Evolutionary conservation across 2,113 vertebrate species (phyloP).

Genomic region (Ctenodactylus gundi): DNA sequence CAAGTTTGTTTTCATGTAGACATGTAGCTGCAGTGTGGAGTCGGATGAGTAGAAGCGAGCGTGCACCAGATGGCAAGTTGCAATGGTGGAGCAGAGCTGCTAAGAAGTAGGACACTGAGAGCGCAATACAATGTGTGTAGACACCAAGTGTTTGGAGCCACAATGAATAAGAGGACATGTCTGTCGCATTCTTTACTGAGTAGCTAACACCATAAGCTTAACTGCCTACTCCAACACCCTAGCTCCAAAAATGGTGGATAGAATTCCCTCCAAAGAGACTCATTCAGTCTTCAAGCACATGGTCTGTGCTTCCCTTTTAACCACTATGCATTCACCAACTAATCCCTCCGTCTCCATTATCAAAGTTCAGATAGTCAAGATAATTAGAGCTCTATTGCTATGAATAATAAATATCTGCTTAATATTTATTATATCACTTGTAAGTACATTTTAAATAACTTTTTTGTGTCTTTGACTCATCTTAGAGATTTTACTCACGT

Average conservation of each 20-base stretch:
- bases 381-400: neutral
- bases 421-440: neutral
- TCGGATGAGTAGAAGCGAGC: conserved; percentile 42
- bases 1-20: conserved; percentile 16
- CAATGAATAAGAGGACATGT: neutral
- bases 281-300: neutral
- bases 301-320: neutral
- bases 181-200: neutral
- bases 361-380: neutral
- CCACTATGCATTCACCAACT: neutral
- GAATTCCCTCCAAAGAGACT: neutral
- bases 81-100: conserved; percentile 3
- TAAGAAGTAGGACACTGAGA: neutral
- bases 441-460: neutral
- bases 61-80: conserved; percentile 51
- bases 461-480: neutral
- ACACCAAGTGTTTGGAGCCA: neutral
- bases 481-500: neutral
- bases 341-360: neutral
- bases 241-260: neutral
- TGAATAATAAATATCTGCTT: neutral
- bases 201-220: neutral
- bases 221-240: neutral
- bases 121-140: neutral
- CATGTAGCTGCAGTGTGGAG: conserved; percentile 10